phyloP scores from a whole-genome alignment of 2,797 vertebrate genomes.

The Lepus oiostolus region DNA sequence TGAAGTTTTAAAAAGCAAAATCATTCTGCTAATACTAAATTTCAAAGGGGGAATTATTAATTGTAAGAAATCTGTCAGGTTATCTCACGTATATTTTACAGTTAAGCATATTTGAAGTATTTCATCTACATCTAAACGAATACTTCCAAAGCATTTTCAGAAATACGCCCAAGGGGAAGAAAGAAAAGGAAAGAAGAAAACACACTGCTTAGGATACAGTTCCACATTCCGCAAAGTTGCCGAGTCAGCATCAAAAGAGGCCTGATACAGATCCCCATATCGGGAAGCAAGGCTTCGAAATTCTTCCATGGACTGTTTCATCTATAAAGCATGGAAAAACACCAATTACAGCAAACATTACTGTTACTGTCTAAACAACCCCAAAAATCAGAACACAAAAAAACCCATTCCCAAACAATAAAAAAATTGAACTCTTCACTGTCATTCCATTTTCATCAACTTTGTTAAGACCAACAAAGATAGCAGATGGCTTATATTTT shows the following conservation, averaged over 20 bases:
- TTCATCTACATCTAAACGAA: neutral
- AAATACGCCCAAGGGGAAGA: neutral
- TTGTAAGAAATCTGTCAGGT: slow-evolving; percentile 17
- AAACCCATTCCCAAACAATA: neutral
- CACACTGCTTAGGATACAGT: slow-evolving; percentile 93
- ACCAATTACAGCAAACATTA: neutral
- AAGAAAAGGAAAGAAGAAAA: no score
- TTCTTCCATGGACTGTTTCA: slow-evolving; percentile 98
- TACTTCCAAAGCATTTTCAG: neutral
- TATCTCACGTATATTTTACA: slow-evolving; percentile 22
- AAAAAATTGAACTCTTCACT: neutral
- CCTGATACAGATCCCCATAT: slow-evolving; percentile 97
- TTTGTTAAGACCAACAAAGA: slow-evolving; percentile 57
- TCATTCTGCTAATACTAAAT: neutral
- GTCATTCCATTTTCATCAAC: slow-evolving; percentile 13
- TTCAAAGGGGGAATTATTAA: slow-evolving; percentile 45
- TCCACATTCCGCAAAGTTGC: slow-evolving; percentile 97
- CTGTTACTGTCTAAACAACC: slow-evolving; percentile 4
- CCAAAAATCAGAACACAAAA: slow-evolving; percentile 8
- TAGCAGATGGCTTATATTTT: neutral
- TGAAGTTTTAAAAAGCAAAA: slow-evolving; percentile 43
- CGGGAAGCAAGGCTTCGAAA: slow-evolving; percentile 94
- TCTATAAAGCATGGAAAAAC: slow-evolving; percentile 88
- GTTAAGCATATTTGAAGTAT: neutral
- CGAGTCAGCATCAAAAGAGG: slow-evolving; percentile 97